These are phyloP conservation scores for Tetramorium bicarinatum DNA, from an alignment of 2,888 invertebrate genomes.

Conservation along the genomic window DNA sequence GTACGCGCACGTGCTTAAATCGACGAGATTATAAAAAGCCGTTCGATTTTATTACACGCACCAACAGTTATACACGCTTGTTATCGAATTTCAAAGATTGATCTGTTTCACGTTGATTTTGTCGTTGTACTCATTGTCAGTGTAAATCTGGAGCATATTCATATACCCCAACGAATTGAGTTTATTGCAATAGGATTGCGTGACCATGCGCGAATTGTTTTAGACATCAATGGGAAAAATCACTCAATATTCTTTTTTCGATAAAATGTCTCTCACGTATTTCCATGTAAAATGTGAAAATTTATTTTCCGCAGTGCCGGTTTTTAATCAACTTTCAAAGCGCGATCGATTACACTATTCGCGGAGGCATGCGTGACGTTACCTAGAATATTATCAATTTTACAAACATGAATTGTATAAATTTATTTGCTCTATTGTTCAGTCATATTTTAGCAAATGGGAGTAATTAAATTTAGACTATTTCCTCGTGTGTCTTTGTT, in stretches of 20 bases:
- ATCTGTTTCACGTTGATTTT: constrained; percentile 22
- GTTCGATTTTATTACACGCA: constrained; percentile 15
- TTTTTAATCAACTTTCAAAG: constrained; percentile 16
- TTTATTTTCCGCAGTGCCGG: not conserved
- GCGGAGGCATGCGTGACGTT: not conserved
- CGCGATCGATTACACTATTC: not conserved
- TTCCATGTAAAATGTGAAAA: not conserved
- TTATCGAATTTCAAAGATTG: constrained; percentile 50
- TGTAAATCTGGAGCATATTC: constrained; percentile 3
- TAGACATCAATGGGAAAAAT: constrained; percentile 30
- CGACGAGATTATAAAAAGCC: constrained; percentile 2
- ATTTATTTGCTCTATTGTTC: not conserved
- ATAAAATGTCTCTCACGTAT: not conserved
- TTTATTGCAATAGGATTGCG: constrained; percentile 44
- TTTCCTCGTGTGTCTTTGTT: not conserved
- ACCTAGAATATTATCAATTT: not conserved
- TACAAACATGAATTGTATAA: not conserved
- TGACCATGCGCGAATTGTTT: constrained; percentile 23
- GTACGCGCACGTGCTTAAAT: constrained; percentile 23
- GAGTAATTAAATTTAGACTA: not conserved
- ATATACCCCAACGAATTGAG: not conserved
- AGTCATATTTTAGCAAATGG: not conserved
- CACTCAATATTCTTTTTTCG: constrained; percentile 9
- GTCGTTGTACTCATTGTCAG: not conserved
- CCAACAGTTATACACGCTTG: not conserved